Evolutionary conservation across 1,140 invertebrate genomes (phyloP).

Genomic region (Pseudomyrmex pallidus): DNA sequence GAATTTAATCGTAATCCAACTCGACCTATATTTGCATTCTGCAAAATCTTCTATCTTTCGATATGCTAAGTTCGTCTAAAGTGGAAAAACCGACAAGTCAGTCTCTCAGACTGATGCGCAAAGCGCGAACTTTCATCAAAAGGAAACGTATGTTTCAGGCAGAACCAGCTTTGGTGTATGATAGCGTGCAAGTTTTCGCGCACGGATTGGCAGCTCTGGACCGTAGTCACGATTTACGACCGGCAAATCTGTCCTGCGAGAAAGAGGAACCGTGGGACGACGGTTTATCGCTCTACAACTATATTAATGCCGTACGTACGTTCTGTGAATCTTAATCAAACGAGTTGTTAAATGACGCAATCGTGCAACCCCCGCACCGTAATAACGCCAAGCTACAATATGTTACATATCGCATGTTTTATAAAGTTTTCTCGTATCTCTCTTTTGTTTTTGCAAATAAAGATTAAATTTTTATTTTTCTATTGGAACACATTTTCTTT

Average conservation of each 20-base stretch:
- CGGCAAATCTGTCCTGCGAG: constrained; percentile 93
- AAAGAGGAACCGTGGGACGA: constrained; percentile 93
- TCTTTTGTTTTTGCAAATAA: too few relatives aligned
- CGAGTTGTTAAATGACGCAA: neutral
- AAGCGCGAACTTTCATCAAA: constrained; percentile 46
- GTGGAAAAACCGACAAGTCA: neutral
- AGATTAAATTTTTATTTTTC: too few relatives aligned
- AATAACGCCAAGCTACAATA: neutral
- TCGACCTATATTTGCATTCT: neutral
- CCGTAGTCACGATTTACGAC: constrained; percentile 87
- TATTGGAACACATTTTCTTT: too few relatives aligned
- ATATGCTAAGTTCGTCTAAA: neutral
- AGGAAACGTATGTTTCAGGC: constrained; percentile 88
- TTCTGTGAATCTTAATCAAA: constrained; percentile 55
- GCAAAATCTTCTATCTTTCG: neutral
- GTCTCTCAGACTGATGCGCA: neutral
- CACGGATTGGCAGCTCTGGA: constrained; percentile 91
- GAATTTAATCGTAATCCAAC: constrained; percentile 26
- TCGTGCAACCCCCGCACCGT: neutral
- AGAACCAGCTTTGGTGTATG: constrained; percentile 95
- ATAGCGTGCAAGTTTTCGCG: constrained; percentile 95
- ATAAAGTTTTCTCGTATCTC: too few relatives aligned
- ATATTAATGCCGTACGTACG: constrained; percentile 93
- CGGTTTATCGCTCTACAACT: constrained; percentile 95
- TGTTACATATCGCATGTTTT: too few relatives aligned